Base-by-base conservation (phyloP, 2,888 invertebrate species). In the Leucophenga maculata region DNA sequence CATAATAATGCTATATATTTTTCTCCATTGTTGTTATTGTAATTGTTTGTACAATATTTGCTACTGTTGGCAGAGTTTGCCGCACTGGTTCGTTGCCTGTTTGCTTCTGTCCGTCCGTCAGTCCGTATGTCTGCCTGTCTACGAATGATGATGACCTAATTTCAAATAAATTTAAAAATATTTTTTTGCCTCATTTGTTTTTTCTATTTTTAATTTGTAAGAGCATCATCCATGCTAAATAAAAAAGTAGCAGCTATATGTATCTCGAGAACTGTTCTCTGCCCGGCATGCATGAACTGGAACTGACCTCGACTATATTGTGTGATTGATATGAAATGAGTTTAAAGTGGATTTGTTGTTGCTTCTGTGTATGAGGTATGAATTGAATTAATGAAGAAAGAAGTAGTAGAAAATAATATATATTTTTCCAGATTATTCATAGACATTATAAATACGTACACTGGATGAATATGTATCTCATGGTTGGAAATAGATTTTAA, bases 21-120 rank as follows among this genome's bases (percentile, higher is more conserved):
- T 39, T 8, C 8, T 39, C 8, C 39, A 11, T 39, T 6, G 39
- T 8, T 39, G 39, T 39, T 11, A 39, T 39, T 39, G 39, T 39
- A 26, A 26, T 26, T 2, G 26, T 26, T 26, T 2, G 26, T 26
- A 26, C 26, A 26, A 26, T 26, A 39, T 39, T 39, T 39, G 39
- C 39, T 8, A 39, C 39, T 39, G 39, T 39, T 71, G 69, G 64
- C 67, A 72, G 62, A 65, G 65, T 69, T 69, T 72, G 74, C 39
- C 16, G 72, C 69, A 67, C 57, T 71, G 72, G 57, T 48, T 71
- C 72, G 50, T 31, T 71, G 69, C 48, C 52, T 39, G 67, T 4
- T 26, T 26, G 26, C 4, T 2, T 11, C 39, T 32, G 55, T 39
- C 65, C 54, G 65, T 26, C 59, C 16, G 65, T 14, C 55, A 64